A percentile compares a stretch with the other conserved stretches of the same genome.
phyloP scores from a whole-genome alignment of 1,140 invertebrate genomes.

The Drosophila erecta region DNA sequence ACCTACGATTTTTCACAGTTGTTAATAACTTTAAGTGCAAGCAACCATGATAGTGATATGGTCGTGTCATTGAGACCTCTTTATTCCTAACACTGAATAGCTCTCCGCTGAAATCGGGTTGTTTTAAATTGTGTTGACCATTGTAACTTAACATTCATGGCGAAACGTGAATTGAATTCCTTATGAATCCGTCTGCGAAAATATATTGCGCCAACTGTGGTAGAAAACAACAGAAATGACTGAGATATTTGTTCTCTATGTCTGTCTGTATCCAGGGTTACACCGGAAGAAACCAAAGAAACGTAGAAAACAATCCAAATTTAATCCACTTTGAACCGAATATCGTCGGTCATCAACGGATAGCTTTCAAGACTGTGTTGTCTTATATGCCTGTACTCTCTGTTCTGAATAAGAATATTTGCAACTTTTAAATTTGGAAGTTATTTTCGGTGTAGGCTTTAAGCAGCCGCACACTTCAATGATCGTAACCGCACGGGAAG shows the following conservation, averaged over 20 bases:
- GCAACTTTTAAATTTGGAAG: too few species aligned
- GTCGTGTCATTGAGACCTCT: slow-evolving; percentile 31
- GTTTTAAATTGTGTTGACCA: slow-evolving; percentile 41
- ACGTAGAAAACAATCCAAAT: background rate
- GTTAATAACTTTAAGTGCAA: slow-evolving; percentile 22
- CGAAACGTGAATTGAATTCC: slow-evolving; percentile 26
- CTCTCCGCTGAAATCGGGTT: slow-evolving; percentile 17
- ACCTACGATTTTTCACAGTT: slow-evolving; percentile 13
- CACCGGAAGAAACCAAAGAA: slow-evolving; percentile 3
- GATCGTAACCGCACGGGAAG: slow-evolving; percentile 38
- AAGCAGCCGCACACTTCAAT: slow-evolving; percentile 10
- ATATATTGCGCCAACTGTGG: slow-evolving; percentile 22
- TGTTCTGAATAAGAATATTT: too few species aligned
- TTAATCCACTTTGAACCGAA: too few species aligned
- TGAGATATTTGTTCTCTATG: slow-evolving; percentile 30
- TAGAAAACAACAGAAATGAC: slow-evolving; percentile 13
- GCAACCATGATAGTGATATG: slow-evolving; percentile 26
- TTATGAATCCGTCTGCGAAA: slow-evolving; percentile 23
- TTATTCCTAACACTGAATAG: slow-evolving; percentile 38
- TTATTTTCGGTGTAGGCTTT: slow-evolving; percentile 11
- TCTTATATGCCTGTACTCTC: too few species aligned
- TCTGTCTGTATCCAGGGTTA: slow-evolving; percentile 13
- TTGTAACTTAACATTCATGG: slow-evolving; percentile 42
- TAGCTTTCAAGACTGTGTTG: too few species aligned
- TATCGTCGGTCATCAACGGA: too few species aligned